A percentile compares a stretch with the other conserved stretches of the same genome.
Conservation (phyloP, 2,113 vertebrate genomes). For the Hemiscyllium ocellatum region DNA sequence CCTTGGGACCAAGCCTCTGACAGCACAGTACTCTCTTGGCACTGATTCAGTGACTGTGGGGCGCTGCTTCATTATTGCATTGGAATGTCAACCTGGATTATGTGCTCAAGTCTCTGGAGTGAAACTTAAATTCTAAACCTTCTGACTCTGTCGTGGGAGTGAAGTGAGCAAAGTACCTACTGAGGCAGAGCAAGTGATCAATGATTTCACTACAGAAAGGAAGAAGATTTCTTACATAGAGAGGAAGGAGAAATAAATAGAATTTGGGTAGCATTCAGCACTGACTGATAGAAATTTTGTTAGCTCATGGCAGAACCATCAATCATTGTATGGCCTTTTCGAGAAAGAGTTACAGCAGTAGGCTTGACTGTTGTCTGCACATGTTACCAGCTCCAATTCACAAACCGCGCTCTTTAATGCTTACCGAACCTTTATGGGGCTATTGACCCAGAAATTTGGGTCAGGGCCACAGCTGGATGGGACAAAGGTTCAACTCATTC, state of each 20-base stretch:
- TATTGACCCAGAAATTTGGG: constrained; percentile 21
- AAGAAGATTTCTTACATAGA: not conserved
- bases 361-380: not conserved
- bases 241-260: not conserved
- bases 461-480: not conserved
- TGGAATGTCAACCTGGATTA: not conserved
- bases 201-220: not conserved
- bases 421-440: not conserved
- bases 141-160: not conserved
- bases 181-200: not conserved
- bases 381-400: not conserved
- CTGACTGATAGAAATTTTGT: not conserved
- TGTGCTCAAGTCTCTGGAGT: not conserved
- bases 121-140: not conserved
- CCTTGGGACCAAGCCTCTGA: not conserved
- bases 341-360: not conserved
- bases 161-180: not conserved
- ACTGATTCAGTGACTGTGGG: not conserved
- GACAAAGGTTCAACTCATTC: not conserved
- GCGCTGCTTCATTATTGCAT: not conserved
- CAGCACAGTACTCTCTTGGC: not conserved
- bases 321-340: not conserved
- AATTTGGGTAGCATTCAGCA: not conserved
- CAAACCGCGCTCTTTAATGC: not conserved
- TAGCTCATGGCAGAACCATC: not conserved